Conservation (phyloP, 2,113 vertebrate genomes). For the Callithrix jacchus region DNA sequence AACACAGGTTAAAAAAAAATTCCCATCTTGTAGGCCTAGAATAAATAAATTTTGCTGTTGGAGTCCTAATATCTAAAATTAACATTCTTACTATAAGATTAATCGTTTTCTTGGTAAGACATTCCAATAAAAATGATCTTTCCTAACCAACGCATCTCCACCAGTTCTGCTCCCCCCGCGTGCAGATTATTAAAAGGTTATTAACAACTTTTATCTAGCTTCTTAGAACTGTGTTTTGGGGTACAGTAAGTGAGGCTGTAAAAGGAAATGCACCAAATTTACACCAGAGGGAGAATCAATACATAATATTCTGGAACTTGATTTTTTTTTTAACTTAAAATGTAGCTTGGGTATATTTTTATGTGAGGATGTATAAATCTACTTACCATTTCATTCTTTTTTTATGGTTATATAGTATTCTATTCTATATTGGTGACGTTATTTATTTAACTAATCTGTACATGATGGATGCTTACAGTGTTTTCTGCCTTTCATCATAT, state of each 20-base stretch:
- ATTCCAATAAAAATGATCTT: neutral
- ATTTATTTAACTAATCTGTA: neutral
- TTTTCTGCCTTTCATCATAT: neutral
- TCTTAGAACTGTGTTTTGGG: neutral
- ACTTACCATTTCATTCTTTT: neutral
- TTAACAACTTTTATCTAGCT: neutral
- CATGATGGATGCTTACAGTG: neutral
- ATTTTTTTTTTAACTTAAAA: neutral
- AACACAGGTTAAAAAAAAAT: neutral
- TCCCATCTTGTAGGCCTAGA: neutral
- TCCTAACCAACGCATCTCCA: neutral
- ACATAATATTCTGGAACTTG: neutral
- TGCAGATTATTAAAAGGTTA: neutral
- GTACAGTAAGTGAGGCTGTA: fast-evolving
- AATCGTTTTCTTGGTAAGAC: neutral
- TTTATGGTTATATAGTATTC: neutral
- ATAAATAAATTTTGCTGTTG: neutral
- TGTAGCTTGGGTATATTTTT: neutral
- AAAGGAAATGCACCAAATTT: neutral
- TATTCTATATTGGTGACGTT: neutral
- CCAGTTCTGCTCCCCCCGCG: neutral
- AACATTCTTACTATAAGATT: neutral
- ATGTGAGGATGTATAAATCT: neutral
- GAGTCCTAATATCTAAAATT: neutral
- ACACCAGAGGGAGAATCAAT: neutral